phyloP scores from a whole-genome alignment of 92 coral and sea anemone genomes.

The Epizoanthus scotinus region DNA sequence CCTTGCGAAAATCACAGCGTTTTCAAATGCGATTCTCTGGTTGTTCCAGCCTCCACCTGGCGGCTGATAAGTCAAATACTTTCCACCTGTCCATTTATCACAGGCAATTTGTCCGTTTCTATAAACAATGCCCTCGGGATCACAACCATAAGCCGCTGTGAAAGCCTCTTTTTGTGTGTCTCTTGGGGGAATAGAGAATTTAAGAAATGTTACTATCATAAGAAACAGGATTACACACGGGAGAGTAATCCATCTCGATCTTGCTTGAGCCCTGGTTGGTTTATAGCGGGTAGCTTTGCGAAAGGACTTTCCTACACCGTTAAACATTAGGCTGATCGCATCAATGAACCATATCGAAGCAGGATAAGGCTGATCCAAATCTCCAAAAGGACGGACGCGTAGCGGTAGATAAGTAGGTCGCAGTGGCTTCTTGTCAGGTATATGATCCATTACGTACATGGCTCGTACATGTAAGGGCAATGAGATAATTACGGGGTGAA shows the following conservation, averaged over 20 bases:
- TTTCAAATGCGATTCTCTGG: constrained; percentile 95
- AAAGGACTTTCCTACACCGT: neutral
- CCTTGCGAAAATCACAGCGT: constrained; percentile 86
- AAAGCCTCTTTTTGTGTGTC: neutral
- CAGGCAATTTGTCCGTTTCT: constrained; percentile 62
- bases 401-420: constrained; percentile 34
- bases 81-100: constrained; percentile 22
- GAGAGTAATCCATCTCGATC: constrained; percentile 10
- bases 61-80: constrained; percentile 90
- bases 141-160: constrained; percentile 14
- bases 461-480: neutral
- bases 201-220: neutral
- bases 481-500: neutral
- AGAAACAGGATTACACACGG: constrained; percentile 4
- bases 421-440: constrained; percentile 12
- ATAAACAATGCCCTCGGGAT: constrained; percentile 34
- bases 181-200: neutral
- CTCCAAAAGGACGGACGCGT: neutral
- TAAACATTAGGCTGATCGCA: constrained; percentile 2
- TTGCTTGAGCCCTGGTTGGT: constrained; percentile 1
- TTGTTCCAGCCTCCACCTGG: constrained; percentile 99
- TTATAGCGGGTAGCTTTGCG: constrained; percentile 1
- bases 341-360: constrained; percentile 31
- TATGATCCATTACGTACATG: neutral
- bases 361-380: constrained; percentile 7